These are phyloP conservation scores for Julus scandinavius DNA, from an alignment of 2,888 invertebrate genomes.

Conservation along the genomic window DNA sequence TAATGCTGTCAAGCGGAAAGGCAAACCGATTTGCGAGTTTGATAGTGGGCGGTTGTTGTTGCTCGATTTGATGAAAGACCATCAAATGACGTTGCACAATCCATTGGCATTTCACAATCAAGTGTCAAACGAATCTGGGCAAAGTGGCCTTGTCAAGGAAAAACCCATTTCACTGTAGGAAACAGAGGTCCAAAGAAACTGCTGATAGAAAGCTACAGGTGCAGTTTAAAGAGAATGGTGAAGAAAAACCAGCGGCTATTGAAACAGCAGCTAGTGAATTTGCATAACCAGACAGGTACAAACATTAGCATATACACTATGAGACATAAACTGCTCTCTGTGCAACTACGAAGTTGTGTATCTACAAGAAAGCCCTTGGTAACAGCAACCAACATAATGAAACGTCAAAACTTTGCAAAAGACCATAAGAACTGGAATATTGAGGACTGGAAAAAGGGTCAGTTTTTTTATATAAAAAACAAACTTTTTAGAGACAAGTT, in stretches of 20 bases:
- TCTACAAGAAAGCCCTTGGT: background rate
- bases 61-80: background rate
- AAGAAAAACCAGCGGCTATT: too few relatives aligned
- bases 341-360: background rate
- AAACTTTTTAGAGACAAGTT: too few relatives aligned
- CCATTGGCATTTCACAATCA: background rate
- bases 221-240: background rate
- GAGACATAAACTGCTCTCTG: background rate
- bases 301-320: background rate
- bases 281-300: background rate
- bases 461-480: too few relatives aligned
- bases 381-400: background rate
- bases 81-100: background rate
- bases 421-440: too few relatives aligned
- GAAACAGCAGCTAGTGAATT: background rate
- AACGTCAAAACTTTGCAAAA: background rate
- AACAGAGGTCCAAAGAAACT: background rate
- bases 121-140: constrained; percentile 9
- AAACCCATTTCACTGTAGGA: background rate
- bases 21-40: background rate
- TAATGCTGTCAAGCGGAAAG: background rate
- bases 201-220: background rate
- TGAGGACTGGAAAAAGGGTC: background rate
- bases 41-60: background rate
- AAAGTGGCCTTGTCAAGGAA: background rate